phyloP scores from a whole-genome alignment of 2,888 invertebrate genomes.

The Mythimna ferrago region DNA sequence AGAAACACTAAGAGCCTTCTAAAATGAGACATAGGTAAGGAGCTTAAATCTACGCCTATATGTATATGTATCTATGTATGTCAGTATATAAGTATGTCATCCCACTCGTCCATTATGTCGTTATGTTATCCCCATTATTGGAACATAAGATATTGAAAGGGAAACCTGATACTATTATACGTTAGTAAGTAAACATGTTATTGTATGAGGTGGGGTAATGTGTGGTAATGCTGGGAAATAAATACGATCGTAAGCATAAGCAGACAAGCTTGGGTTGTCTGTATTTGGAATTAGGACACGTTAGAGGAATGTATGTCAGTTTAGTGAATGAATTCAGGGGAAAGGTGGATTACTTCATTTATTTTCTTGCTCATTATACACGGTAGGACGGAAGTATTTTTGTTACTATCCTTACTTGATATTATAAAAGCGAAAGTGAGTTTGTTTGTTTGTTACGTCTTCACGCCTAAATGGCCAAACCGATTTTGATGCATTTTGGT shows the following conservation, averaged over 20 bases:
- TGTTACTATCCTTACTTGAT: no score
- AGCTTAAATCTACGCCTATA: background rate
- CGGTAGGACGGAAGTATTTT: no score
- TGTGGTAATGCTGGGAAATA: constrained; percentile 5
- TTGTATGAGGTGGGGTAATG: constrained; percentile 24
- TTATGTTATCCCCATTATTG: constrained; percentile 40
- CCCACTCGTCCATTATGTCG: constrained; percentile 33
- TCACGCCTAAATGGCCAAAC: no score
- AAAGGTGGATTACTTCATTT: background rate
- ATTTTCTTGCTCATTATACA: background rate
- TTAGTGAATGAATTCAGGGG: background rate
- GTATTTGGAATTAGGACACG: constrained; percentile 3
- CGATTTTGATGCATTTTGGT: no score
- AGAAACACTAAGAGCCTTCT: background rate
- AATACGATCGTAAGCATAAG: constrained; percentile 23
- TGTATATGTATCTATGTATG: no score
- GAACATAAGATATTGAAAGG: constrained; percentile 45
- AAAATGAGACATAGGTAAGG: background rate
- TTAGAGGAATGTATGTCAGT: background rate
- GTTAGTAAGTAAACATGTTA: constrained; percentile 45
- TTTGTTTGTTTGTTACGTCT: no score
- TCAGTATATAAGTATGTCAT: background rate
- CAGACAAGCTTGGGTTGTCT: background rate
- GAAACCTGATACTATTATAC: constrained; percentile 46
- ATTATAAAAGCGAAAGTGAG: no score